A percentile compares a stretch with the other conserved stretches of the same genome.
phyloP scores from a whole-genome alignment of 2,797 vertebrate genomes.

The Silurus lanzhouensis region DNA sequence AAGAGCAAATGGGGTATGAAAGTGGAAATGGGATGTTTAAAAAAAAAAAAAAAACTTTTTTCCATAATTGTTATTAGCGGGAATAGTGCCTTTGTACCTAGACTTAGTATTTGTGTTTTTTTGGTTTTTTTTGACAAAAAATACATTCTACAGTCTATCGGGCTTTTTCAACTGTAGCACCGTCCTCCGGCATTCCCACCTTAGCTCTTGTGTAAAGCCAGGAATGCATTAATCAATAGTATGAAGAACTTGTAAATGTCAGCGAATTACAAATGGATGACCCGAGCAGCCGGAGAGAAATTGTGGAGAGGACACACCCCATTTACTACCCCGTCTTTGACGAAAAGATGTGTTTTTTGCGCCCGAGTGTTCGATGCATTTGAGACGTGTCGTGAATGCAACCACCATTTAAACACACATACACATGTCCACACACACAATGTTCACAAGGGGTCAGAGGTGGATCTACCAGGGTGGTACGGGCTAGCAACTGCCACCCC shows the following conservation, averaged over 20 bases:
- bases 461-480: too few relatives aligned
- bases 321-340: slow-evolving; percentile 46
- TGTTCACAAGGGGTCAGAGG: too few relatives aligned
- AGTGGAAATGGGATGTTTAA: too few relatives aligned
- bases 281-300: slow-evolving; percentile 43
- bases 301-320: slow-evolving; percentile 29
- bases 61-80: too few relatives aligned
- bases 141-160: too few relatives aligned
- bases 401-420: slow-evolving; percentile 25
- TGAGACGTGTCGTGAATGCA: slow-evolving; percentile 6
- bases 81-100: too few relatives aligned
- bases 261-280: slow-evolving; percentile 55
- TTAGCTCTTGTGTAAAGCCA: not conserved
- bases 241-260: slow-evolving; percentile 54
- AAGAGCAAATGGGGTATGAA: too few relatives aligned
- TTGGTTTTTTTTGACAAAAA: too few relatives aligned
- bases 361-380: slow-evolving; percentile 25
- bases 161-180: too few relatives aligned
- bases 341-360: slow-evolving; percentile 38
- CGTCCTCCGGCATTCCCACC: not conserved
- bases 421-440: not conserved
- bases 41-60: too few relatives aligned
- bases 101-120: too few relatives aligned
- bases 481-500: too few relatives aligned
- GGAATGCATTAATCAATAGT: slow-evolving; percentile 29